Evolutionary conservation across 2,797 vertebrate genomes (phyloP).

Genomic region (Sebastiscus tertius): DNA sequence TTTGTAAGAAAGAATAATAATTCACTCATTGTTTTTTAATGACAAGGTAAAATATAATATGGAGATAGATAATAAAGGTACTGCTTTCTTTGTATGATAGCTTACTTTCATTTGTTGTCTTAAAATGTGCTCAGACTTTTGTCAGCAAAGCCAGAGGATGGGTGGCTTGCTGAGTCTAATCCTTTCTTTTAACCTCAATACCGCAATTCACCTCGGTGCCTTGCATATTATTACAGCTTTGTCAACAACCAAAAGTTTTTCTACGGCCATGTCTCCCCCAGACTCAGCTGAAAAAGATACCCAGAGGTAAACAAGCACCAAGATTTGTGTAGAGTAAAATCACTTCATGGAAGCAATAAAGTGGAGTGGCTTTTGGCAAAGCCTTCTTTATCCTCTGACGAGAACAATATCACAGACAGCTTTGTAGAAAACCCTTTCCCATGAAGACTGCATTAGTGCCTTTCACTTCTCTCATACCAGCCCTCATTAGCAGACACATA

Average conservation of each 20-base stretch:
- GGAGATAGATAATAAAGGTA: background rate
- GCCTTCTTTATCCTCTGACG: constrained; percentile 48
- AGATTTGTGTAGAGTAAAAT: constrained; percentile 24
- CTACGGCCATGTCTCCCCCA: constrained; percentile 17
- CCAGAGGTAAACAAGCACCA: constrained; percentile 19
- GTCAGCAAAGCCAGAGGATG: constrained; percentile 8
- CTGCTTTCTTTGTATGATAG: background rate
- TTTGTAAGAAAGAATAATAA: background rate
- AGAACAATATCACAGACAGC: constrained; percentile 59
- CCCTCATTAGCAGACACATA: constrained; percentile 26
- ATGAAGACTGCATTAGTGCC: constrained; percentile 16
- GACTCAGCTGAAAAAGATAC: constrained; percentile 16
- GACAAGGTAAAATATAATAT: background rate
- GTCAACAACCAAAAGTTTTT: constrained; percentile 40
- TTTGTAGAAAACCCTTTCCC: constrained; percentile 58
- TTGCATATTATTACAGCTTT: constrained; percentile 57
- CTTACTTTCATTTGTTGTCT: background rate
- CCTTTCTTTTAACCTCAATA: background rate
- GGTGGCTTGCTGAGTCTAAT: constrained; percentile 29
- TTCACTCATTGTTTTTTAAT: background rate
- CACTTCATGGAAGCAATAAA: constrained; percentile 71
- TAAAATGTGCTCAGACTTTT: background rate
- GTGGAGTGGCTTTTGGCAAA: constrained; percentile 62
- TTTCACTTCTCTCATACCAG: constrained; percentile 18
- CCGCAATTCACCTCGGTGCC: constrained; percentile 14